Conservation (phyloP, 2,888 invertebrate species). For the Ormia ochracea region DNA sequence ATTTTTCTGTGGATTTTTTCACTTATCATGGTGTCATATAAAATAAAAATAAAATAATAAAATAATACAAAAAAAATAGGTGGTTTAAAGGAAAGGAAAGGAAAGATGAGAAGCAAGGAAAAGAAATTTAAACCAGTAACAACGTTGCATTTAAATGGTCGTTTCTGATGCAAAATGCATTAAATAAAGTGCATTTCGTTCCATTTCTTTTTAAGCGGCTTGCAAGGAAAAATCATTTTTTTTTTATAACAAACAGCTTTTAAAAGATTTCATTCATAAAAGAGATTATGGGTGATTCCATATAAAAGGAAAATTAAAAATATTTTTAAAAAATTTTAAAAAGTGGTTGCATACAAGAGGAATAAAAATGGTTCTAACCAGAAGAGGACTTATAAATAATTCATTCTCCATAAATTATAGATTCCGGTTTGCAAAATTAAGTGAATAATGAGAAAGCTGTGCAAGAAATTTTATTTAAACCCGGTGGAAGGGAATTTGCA, state of each 20-base stretch:
- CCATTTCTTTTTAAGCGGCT: neutral
- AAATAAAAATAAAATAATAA: conserved; percentile 28
- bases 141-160: conserved; percentile 32
- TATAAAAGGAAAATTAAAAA: neutral
- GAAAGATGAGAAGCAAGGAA: neutral
- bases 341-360: too few species aligned
- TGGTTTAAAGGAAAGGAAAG: neutral
- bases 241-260: conserved; percentile 32
- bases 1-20: conserved; percentile 56
- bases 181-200: neutral
- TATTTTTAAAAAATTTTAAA: neutral
- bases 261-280: neutral
- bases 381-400: too few species aligned
- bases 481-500: too few species aligned
- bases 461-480: too few species aligned
- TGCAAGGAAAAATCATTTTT: conserved; percentile 16
- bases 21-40: conserved; percentile 56
- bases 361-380: too few species aligned
- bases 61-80: conserved; percentile 24
- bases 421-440: too few species aligned
- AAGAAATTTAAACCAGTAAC: conserved; percentile 18
- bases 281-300: neutral
- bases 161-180: conserved; percentile 52
- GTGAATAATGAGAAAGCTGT: too few species aligned
- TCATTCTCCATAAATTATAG: too few species aligned